Conservation (phyloP, 2,797 vertebrate species). For the Pipistrellus pygmaeus region DNA sequence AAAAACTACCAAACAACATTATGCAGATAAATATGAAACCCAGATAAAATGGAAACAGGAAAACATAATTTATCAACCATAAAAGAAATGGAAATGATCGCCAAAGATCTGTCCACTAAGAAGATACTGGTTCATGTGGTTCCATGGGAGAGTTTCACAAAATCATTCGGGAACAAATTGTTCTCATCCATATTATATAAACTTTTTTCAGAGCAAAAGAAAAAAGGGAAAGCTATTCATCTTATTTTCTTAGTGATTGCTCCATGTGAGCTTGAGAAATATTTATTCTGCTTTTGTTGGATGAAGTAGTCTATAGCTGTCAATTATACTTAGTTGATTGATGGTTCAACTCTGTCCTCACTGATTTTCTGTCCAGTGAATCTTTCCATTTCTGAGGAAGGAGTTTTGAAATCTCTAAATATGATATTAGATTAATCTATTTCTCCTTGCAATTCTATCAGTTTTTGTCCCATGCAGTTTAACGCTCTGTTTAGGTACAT, state of each 20-base stretch:
- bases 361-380: neutral
- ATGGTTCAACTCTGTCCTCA: neutral
- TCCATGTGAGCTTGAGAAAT: constrained; percentile 18
- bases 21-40: neutral
- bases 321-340: neutral
- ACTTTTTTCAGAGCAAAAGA: neutral
- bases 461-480: neutral
- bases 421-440: neutral
- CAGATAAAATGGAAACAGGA: constrained; percentile 36
- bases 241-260: constrained; percentile 24
- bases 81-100: constrained; percentile 3
- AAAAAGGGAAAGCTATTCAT: neutral
- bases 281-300: neutral
- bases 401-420: neutral
- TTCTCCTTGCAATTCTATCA: neutral
- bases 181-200: neutral
- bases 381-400: neutral
- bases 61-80: neutral
- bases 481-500: neutral
- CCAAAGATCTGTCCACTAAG: neutral
- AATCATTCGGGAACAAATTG: neutral
- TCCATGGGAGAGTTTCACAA: neutral
- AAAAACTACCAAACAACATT: neutral
- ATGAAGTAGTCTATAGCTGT: neutral
- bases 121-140: neutral